Conservation (phyloP, 2,888 invertebrate species). For the Tinea semifulvella region DNA sequence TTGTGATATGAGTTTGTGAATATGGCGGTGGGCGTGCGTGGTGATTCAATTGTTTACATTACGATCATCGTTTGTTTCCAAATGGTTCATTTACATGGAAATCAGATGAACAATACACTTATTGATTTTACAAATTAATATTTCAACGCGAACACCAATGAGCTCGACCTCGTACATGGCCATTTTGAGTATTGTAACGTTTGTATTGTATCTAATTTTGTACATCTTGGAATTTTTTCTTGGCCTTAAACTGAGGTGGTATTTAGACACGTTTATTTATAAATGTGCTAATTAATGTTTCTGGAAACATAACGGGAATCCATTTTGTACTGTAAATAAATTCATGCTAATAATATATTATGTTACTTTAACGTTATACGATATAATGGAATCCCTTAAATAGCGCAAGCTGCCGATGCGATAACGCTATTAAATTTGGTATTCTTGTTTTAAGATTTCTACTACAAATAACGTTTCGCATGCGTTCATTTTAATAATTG, state of each 20-base stretch:
- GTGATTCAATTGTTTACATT: conserved; percentile 48
- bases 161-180: conserved; percentile 2
- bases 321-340: no score
- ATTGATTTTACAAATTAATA: conserved; percentile 11
- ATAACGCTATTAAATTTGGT: no score
- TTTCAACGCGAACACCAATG: background rate
- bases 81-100: conserved; percentile 30
- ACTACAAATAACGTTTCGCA: no score
- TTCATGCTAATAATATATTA: no score
- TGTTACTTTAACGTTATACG: no score
- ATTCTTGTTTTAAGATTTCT: no score
- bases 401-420: no score
- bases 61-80: conserved; percentile 27
- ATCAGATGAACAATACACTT: conserved; percentile 7
- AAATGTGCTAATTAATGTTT: conserved; percentile 4
- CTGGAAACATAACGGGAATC: conserved; percentile 3
- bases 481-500: no score
- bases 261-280: conserved; percentile 2
- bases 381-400: no score
- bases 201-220: conserved; percentile 5
- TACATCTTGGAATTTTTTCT: conserved; percentile 1
- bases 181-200: conserved; percentile 4
- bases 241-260: background rate
- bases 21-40: conserved; percentile 26
- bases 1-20: conserved; percentile 7